Percentiles rank a stretch among this genome's conserved stretches.
Conservation (phyloP, 2,888 invertebrate species). For the Prosopocoilus inquinatus region DNA sequence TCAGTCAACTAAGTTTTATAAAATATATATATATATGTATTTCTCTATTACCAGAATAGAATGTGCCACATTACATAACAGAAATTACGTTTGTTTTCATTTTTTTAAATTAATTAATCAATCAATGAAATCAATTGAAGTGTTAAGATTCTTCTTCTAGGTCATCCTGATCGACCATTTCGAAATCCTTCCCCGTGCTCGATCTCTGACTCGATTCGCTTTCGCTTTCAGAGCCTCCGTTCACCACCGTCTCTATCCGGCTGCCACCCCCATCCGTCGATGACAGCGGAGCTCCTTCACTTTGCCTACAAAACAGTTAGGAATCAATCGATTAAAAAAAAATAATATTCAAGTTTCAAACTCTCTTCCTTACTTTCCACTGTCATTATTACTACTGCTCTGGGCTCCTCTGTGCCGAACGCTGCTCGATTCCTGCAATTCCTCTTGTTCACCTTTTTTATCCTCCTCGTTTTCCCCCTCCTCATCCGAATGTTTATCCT, state of each 20-base stretch:
- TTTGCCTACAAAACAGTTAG: slow-evolving; percentile 19
- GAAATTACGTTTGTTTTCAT: neutral
- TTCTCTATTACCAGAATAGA: slow-evolving; percentile 28
- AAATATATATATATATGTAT: slow-evolving; percentile 34
- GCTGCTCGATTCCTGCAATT: slow-evolving; percentile 40
- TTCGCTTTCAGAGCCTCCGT: slow-evolving; percentile 71
- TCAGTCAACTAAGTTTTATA: slow-evolving; percentile 16
- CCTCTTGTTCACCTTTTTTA: slow-evolving; percentile 42
- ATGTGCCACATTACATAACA: slow-evolving; percentile 12
- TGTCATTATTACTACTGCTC: slow-evolving; percentile 16
- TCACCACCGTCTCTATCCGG: slow-evolving; percentile 35
- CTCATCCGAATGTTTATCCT: slow-evolving; percentile 78
- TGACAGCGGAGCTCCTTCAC: neutral
- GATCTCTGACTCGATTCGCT: slow-evolving; percentile 78
- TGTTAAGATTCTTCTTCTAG: slow-evolving; percentile 48
- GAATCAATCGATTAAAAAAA: too few relatives aligned
- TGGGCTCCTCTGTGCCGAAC: slow-evolving; percentile 23
- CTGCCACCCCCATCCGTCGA: slow-evolving; percentile 10
- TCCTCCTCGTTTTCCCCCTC: slow-evolving; percentile 62
- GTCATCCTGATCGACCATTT: slow-evolving; percentile 76
- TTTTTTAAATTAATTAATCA: slow-evolving; percentile 1
- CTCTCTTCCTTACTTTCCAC: slow-evolving; percentile 26
- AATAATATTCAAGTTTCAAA: too few relatives aligned
- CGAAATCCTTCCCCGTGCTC: slow-evolving; percentile 83
- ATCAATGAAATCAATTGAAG: slow-evolving; percentile 23